phyloP scores from a whole-genome alignment of 2,888 invertebrate species.

The Plusia festucae region DNA sequence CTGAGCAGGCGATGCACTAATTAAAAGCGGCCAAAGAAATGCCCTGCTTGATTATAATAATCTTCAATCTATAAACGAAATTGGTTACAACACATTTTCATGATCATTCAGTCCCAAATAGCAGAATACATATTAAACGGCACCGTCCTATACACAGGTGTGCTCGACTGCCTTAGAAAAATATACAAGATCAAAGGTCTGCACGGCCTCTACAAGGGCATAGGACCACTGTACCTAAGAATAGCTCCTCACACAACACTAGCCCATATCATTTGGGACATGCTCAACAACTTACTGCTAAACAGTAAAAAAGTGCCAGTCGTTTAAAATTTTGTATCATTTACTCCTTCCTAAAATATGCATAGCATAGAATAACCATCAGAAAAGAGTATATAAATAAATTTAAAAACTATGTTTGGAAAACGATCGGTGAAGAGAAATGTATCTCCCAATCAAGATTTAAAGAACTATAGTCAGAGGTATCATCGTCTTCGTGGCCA shows the following conservation, averaged over 20 bases:
- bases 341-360: constrained; percentile 15
- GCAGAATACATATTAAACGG: too few species aligned
- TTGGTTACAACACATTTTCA: too few species aligned
- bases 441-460: constrained; percentile 83
- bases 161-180: constrained; percentile 93
- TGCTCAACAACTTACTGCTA: constrained; percentile 77
- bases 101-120: too few species aligned
- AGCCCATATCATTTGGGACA: constrained; percentile 94
- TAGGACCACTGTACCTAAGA: constrained; percentile 93
- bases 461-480: constrained; percentile 74
- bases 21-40: too few species aligned
- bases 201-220: constrained; percentile 94
- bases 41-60: too few species aligned
- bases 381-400: neutral
- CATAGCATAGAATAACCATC: neutral
- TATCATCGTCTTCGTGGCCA: constrained; percentile 57
- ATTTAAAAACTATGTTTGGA: constrained; percentile 6
- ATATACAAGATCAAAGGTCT: constrained; percentile 94
- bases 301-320: constrained; percentile 68
- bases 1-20: neutral
- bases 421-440: constrained; percentile 76
- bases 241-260: constrained; percentile 94
- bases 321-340: constrained; percentile 45
- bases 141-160: constrained; percentile 92
- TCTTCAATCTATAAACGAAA: too few species aligned